Percentiles rank a stretch among this genome's conserved stretches.
These are phyloP conservation scores for Diplosoma virens DNA, from an alignment of 23 tunicate species.

Conservation along the genomic window DNA sequence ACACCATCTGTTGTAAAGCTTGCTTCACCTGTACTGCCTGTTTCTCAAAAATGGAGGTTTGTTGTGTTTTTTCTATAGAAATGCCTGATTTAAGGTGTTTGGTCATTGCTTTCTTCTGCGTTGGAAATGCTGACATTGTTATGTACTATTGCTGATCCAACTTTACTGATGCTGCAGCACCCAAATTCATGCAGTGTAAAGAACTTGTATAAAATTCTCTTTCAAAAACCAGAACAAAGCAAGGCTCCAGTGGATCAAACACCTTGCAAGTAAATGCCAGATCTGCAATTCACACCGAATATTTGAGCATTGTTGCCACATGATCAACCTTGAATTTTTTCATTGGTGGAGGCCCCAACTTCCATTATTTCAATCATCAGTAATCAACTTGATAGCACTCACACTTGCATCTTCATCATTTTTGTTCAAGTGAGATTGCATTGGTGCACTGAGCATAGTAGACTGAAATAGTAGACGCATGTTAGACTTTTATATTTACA, in stretches of 20 bases:
- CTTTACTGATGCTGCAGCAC: background rate
- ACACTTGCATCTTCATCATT: background rate
- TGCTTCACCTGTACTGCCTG: background rate
- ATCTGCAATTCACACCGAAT: background rate
- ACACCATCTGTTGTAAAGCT: background rate
- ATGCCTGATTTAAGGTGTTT: background rate
- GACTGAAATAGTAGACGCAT: background rate
- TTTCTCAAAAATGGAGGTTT: background rate
- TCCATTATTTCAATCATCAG: no score
- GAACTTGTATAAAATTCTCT: background rate
- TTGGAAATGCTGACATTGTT: background rate
- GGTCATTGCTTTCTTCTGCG: no score
- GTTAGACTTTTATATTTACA: background rate
- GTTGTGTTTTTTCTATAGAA: background rate
- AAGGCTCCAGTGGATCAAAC: no score
- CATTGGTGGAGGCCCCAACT: background rate
- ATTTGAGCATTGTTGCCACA: background rate
- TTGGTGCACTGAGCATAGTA: background rate
- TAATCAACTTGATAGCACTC: no score
- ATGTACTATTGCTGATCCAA: background rate
- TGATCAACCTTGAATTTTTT: background rate
- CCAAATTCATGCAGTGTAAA: background rate
- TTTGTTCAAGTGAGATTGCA: background rate
- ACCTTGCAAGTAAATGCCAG: background rate
- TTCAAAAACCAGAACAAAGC: background rate